Conservation (phyloP, 1,140 invertebrate species). For the Tribolium madens region DNA sequence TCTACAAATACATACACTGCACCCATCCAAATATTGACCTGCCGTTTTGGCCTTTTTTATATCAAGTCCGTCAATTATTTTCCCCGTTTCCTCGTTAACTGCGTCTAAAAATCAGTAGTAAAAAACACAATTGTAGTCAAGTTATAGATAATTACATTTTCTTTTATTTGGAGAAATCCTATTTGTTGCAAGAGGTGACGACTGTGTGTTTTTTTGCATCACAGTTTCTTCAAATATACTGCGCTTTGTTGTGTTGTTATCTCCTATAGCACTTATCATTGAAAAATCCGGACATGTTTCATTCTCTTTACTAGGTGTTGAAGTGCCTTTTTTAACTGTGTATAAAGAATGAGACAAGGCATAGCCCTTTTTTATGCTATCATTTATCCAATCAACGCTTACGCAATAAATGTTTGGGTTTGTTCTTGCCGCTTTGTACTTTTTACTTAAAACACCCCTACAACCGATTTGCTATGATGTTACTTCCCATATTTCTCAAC, state of each 20-base stretch:
- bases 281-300: slow-evolving; percentile 64
- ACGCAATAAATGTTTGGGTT: slow-evolving; percentile 80
- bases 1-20: slow-evolving; percentile 73
- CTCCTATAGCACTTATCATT: slow-evolving; percentile 58
- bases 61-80: slow-evolving; percentile 70
- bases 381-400: slow-evolving; percentile 80
- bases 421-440: slow-evolving; percentile 82
- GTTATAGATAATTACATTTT: neutral
- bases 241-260: neutral
- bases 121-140: neutral
- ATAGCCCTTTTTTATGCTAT: slow-evolving; percentile 80
- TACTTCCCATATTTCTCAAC: slow-evolving; percentile 50
- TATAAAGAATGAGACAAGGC: slow-evolving; percentile 79
- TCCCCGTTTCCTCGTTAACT: neutral
- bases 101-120: neutral
- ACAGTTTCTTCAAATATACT: slow-evolving; percentile 35
- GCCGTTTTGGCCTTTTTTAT: slow-evolving; percentile 76
- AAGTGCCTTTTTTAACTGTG: slow-evolving; percentile 70
- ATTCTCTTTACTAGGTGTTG: slow-evolving; percentile 69
- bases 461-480: slow-evolving; percentile 51
- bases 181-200: neutral
- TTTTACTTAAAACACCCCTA: slow-evolving; percentile 78
- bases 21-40: slow-evolving; percentile 86
- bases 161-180: neutral
- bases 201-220: neutral